Evolutionary conservation across 2,797 vertebrate species (phyloP).

Genomic region (Knipowitschia caucasica): DNA sequence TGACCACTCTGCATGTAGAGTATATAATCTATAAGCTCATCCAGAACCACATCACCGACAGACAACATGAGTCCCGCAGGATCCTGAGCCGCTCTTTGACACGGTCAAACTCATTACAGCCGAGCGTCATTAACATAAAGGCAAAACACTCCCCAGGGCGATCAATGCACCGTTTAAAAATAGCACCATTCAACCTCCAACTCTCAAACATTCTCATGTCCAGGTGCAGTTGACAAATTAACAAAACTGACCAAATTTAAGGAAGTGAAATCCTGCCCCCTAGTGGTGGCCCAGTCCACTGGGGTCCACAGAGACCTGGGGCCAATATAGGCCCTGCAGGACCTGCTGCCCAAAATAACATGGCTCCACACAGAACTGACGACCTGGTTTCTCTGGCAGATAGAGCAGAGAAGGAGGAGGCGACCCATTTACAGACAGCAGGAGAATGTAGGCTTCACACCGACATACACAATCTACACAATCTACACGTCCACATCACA

Average conservation of each 20-base stretch:
- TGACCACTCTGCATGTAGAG: background rate
- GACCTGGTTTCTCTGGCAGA: conserved; percentile 80
- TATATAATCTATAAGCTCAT: background rate
- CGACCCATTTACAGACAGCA: conserved; percentile 71
- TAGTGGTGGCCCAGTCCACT: conserved; percentile 66
- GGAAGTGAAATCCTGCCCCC: conserved; percentile 43
- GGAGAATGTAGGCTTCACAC: conserved; percentile 62
- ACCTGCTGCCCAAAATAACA: conserved; percentile 81
- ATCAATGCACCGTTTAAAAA: background rate
- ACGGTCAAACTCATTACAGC: conserved; percentile 55
- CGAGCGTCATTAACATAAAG: conserved; percentile 55
- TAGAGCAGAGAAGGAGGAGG: conserved; percentile 61
- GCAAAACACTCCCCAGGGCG: background rate
- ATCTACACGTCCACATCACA: background rate
- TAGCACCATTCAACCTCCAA: background rate
- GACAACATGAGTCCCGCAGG: conserved; percentile 15
- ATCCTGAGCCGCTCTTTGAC: conserved; percentile 45
- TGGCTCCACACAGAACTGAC: conserved; percentile 72
- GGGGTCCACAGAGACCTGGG: conserved; percentile 69
- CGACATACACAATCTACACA: conserved; percentile 9
- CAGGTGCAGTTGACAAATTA: conserved; percentile 8
- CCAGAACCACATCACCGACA: background rate
- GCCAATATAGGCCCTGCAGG: conserved; percentile 81
- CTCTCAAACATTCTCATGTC: conserved; percentile 7
- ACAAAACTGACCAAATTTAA: conserved; percentile 9